Conservation (phyloP, 1,140 invertebrate species). For the Leptopilina boulardi region DNA sequence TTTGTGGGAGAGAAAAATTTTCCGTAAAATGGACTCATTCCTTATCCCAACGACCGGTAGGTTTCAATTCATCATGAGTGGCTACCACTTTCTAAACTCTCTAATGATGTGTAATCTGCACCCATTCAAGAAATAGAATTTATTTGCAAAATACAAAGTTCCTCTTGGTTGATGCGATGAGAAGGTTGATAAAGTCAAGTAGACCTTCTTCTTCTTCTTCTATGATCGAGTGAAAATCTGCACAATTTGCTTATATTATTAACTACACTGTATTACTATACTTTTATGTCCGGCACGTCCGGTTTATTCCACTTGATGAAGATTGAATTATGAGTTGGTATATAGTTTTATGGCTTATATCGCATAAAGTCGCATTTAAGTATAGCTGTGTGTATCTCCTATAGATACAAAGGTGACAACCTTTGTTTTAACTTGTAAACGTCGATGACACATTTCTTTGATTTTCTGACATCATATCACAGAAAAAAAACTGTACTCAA, state of each 20-base stretch:
- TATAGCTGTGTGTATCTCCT: too few species aligned
- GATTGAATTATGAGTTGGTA: background rate
- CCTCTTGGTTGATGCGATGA: constrained; percentile 3
- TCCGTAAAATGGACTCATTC: constrained; percentile 31
- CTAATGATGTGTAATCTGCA: constrained; percentile 28
- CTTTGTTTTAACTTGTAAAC: too few species aligned
- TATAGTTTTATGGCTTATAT: too few species aligned
- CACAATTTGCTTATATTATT: background rate
- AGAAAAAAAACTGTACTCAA: too few species aligned
- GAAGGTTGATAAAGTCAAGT: constrained; percentile 21
- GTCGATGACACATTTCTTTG: too few species aligned
- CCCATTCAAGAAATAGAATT: constrained; percentile 19
- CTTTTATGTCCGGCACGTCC: background rate
- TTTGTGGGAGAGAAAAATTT: too few species aligned
- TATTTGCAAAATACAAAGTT: constrained; percentile 16
- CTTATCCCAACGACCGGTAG: background rate
- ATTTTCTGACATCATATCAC: too few species aligned
- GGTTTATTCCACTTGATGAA: background rate
- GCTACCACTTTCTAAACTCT: constrained; percentile 28
- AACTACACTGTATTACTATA: background rate
- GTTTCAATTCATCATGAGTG: constrained; percentile 1
- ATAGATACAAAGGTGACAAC: too few species aligned
- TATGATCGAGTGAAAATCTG: constrained; percentile 9
- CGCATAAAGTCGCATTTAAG: too few species aligned
- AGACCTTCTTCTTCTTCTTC: constrained; percentile 10